Conservation (phyloP, 2,113 vertebrate genomes). For the Chloropsis cyanopogon region DNA sequence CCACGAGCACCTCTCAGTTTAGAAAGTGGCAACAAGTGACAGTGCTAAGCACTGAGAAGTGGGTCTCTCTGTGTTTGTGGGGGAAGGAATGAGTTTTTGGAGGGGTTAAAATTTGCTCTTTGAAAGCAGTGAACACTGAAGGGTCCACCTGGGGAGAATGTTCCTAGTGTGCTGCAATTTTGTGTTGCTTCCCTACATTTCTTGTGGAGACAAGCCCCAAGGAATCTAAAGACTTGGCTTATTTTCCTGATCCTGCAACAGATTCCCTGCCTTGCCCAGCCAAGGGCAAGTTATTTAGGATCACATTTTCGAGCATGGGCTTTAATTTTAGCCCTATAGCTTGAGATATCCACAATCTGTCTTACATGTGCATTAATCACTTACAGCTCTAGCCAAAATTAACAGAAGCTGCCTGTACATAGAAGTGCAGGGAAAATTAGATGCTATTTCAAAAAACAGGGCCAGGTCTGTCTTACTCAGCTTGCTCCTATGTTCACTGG, state of each 20-base stretch:
- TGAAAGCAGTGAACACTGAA: neutral
- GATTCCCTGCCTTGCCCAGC: constrained; percentile 17
- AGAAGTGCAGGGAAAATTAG: neutral
- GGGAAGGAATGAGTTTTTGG: neutral
- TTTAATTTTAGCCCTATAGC: neutral
- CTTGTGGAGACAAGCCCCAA: constrained; percentile 56
- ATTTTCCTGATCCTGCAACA: constrained; percentile 32
- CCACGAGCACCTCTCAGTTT: neutral
- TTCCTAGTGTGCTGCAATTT: neutral
- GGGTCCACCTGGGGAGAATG: neutral
- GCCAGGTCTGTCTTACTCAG: constrained; percentile 36
- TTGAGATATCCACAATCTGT: neutral
- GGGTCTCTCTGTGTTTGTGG: neutral
- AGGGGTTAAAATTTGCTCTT: neutral
- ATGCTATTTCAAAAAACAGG: neutral
- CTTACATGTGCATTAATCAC: neutral
- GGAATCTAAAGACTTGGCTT: constrained; percentile 48
- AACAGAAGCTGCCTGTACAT: neutral
- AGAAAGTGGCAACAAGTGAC: neutral
- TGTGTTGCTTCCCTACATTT: neutral
- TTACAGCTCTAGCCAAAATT: neutral
- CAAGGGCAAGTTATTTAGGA: constrained; percentile 10
- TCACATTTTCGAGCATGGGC: neutral
- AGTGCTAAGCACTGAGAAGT: neutral
- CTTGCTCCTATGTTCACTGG: neutral